These are phyloP conservation scores for Philopotamus ludificatus DNA, from an alignment of 1,140 invertebrate species.

Conservation along the genomic window DNA sequence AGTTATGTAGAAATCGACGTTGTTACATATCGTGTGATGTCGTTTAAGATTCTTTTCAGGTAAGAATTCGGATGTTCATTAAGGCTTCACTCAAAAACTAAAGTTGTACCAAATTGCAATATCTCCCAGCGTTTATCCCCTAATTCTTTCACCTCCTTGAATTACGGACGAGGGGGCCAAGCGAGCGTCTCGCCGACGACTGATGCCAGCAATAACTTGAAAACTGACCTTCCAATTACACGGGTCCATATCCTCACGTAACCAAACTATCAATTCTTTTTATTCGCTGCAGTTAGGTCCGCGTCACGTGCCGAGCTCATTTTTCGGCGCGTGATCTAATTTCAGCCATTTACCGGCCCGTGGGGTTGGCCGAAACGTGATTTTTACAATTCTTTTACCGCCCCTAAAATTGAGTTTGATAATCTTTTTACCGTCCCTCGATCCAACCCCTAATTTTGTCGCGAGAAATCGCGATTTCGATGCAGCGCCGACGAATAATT, in stretches of 20 bases:
- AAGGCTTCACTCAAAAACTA: not conserved
- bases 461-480: not conserved
- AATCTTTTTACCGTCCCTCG: constrained; percentile 30
- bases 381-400: constrained; percentile 34
- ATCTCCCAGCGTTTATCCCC: too few relatives aligned
- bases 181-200: not conserved
- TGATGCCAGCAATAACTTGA: not conserved
- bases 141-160: too few relatives aligned
- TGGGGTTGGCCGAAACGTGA: constrained; percentile 37
- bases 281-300: constrained; percentile 36
- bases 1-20: too few relatives aligned
- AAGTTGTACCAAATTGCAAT: not conserved
- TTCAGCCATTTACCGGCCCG: constrained; percentile 36
- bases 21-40: not conserved
- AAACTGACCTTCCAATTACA: constrained; percentile 7
- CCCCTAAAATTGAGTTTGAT: constrained; percentile 36
- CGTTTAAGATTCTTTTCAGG: not conserved
- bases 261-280: constrained; percentile 41
- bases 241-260: constrained; percentile 25
- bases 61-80: not conserved
- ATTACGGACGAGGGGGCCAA: not conserved
- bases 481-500: not conserved
- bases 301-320: constrained; percentile 37
- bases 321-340: constrained; percentile 42
- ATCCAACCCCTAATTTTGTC: not conserved